Conservation (phyloP, 2,888 invertebrate species). For the Meghimatium bilineatum region DNA sequence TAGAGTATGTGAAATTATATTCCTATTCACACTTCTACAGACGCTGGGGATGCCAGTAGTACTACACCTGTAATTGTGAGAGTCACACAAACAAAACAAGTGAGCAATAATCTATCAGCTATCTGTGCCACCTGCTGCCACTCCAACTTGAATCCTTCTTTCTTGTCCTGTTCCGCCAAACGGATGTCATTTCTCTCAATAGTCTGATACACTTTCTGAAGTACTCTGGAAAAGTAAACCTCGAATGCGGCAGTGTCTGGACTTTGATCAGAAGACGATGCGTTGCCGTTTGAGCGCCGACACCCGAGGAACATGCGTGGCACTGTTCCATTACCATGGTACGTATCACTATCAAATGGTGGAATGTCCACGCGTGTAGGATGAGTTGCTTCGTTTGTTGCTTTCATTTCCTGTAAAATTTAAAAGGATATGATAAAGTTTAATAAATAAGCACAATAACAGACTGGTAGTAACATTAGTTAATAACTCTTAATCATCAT, state of each 20-base stretch:
- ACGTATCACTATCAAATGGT: slow-evolving; percentile 32
- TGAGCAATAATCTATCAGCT: slow-evolving; percentile 82
- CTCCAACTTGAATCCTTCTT: slow-evolving; percentile 88
- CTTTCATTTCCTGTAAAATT: slow-evolving; percentile 47
- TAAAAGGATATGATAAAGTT: no score
- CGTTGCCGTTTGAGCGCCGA: slow-evolving; percentile 36
- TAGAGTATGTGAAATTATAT: neutral
- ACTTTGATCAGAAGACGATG: slow-evolving; percentile 31
- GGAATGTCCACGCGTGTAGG: slow-evolving; percentile 45
- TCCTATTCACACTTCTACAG: slow-evolving; percentile 32
- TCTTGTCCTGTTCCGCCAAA: slow-evolving; percentile 86
- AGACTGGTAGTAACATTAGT: no score
- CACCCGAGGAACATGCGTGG: slow-evolving; percentile 44
- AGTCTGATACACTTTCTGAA: slow-evolving; percentile 84
- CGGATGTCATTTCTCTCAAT: slow-evolving; percentile 88
- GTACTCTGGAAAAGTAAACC: slow-evolving; percentile 83
- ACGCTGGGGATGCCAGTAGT: slow-evolving; percentile 45
- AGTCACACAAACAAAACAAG: slow-evolving; percentile 79
- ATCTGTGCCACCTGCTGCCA: slow-evolving; percentile 87
- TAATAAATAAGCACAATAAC: neutral
- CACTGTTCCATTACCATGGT: slow-evolving; percentile 51
- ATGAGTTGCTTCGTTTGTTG: slow-evolving; percentile 31
- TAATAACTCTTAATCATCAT: no score
- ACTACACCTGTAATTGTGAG: slow-evolving; percentile 75
- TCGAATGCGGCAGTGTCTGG: slow-evolving; percentile 75